phyloP scores from a whole-genome alignment of 2,797 vertebrate genomes.

The Gephyroberyx darwinii region DNA sequence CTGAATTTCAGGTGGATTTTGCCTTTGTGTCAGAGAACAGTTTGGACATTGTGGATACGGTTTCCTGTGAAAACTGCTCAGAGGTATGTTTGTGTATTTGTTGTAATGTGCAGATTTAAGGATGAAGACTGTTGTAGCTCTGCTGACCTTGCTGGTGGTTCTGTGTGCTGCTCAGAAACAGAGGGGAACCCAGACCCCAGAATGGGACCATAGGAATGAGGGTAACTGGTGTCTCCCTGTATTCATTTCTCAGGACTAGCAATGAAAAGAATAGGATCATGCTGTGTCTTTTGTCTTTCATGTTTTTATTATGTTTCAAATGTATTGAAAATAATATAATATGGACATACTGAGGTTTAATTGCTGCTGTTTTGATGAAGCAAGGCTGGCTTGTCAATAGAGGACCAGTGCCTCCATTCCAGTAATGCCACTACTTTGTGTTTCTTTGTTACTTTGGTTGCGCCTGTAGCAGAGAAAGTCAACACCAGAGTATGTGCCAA shows the following conservation, averaged over 20 bases:
- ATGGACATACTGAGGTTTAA: too few relatives aligned
- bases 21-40: not conserved
- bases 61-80: not conserved
- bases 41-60: not conserved
- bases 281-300: too few relatives aligned
- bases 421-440: not conserved
- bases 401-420: too few relatives aligned
- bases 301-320: too few relatives aligned
- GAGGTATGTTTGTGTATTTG: not conserved
- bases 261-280: not conserved
- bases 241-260: not conserved
- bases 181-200: slow-evolving; percentile 46
- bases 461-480: slow-evolving; percentile 67
- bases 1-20: not conserved
- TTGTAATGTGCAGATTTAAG: slow-evolving; percentile 20
- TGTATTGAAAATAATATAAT: too few relatives aligned
- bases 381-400: too few relatives aligned
- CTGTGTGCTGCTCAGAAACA: slow-evolving; percentile 70
- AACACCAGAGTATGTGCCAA: slow-evolving; percentile 82
- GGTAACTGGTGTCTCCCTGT: slow-evolving; percentile 68
- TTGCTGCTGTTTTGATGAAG: too few relatives aligned
- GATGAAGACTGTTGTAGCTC: slow-evolving; percentile 60
- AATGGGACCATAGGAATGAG: slow-evolving; percentile 73
- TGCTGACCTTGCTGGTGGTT: slow-evolving; percentile 67
- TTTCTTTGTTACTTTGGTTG: not conserved